Base-by-base conservation (phyloP, 2,888 invertebrate species). In the Dorcus parallelipipedus region DNA sequence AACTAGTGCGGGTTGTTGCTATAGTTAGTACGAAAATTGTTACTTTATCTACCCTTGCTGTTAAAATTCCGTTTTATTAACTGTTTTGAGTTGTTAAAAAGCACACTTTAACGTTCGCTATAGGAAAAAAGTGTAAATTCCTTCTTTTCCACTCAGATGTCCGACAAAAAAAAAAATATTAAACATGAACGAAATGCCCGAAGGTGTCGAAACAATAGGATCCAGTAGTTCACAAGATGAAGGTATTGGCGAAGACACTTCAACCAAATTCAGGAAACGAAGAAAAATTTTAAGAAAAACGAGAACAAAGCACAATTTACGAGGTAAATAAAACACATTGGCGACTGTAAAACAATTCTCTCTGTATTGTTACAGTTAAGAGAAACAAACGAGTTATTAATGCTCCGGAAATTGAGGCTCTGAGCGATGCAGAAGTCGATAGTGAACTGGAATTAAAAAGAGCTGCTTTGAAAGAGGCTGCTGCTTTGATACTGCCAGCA, bases 211-310 rank as follows among this genome's bases (percentile, higher is more conserved):
- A 52, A 79, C 80, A 42, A 81, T 83, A 9, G 77, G 79, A 20
- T 80, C 82, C 26, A 82, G 78, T 60, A 78, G 76, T 65, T 78
- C 78, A 0, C 77, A 78, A 53, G 77, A 78, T 56, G 78, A 85
- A 81, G 73, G 84, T 79, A 78, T 86, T 82, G 65, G 67, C 2
- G 77, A 77, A 52, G 77, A 77, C 54, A 67, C 72, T 8, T 69
- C 73, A 4, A 65, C 71, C 0, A 76, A 76, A 55, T 69, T 75
- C 52, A 66, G 76, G 43, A 78, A 78, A 68, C 69, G 78, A 68
- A 75, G 81, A 54, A 87, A 87, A 71, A 80, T 86, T 8, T 80
- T 86, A 69, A 81, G 86, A 69, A 87, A 87, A 74, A 73, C 74
- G 2, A 81, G 86, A 39, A 86, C 85, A 67, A 86, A 86, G 73